Conservation (phyloP, 2,113 vertebrate genomes). For the Noctilio leporinus region DNA sequence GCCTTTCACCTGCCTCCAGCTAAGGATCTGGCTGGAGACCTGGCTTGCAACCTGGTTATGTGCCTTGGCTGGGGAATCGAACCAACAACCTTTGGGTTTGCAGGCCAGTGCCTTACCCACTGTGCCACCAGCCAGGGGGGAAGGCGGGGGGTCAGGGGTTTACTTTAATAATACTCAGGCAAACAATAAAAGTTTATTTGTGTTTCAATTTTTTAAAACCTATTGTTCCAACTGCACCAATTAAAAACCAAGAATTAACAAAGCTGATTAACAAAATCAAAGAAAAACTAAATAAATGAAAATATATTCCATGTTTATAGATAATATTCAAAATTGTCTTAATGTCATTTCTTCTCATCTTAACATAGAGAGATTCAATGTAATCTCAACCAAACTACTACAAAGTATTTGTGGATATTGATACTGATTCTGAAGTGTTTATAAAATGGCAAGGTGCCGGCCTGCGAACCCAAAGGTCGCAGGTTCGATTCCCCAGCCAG, state of each 20-base stretch:
- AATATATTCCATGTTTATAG: neutral
- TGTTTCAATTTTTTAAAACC: neutral
- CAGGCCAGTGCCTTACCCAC: no score
- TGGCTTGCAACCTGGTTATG: no score
- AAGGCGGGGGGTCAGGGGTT: no score
- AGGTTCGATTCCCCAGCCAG: no score
- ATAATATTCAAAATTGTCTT: neutral
- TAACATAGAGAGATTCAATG: neutral
- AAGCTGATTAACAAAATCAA: neutral
- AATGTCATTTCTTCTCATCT: neutral
- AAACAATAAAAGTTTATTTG: neutral
- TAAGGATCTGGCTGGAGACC: no score
- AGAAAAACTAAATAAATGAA: neutral
- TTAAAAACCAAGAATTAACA: neutral
- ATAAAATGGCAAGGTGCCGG: neutral
- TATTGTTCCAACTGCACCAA: neutral
- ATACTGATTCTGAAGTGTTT: neutral
- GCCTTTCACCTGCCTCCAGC: no score
- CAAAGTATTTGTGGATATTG: neutral
- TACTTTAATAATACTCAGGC: neutral
- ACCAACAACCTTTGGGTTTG: no score
- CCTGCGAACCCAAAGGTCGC: no score
- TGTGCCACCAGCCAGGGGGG: no score
- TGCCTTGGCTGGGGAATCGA: no score
- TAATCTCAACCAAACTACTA: neutral